Percentiles rank a stretch among this genome's conserved stretches.
Evolutionary conservation across 2,797 vertebrate genomes (phyloP).

Genomic region (Acanthurus leucopareius): DNA sequence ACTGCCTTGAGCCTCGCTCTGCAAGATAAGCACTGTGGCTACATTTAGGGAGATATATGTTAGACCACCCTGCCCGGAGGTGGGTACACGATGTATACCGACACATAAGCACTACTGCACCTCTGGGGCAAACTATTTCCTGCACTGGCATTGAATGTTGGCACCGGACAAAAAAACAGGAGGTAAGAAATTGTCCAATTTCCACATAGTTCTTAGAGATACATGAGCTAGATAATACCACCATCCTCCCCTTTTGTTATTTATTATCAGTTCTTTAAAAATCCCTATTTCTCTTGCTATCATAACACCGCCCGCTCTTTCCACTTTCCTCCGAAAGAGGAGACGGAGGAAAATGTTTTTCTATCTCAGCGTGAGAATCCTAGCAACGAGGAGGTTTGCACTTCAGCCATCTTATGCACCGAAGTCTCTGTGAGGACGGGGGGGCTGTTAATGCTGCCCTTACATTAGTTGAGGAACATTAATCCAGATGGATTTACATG

Average conservation of each 20-base stretch:
- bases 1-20: neutral
- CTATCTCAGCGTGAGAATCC: constrained; percentile 46
- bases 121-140: neutral
- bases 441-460: constrained; percentile 64
- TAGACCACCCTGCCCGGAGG: neutral
- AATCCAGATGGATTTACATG: constrained; percentile 76
- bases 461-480: constrained; percentile 78
- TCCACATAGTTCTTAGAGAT: neutral
- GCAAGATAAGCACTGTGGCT: neutral
- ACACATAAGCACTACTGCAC: neutral
- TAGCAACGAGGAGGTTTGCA: constrained; percentile 60
- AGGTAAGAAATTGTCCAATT: constrained; percentile 1
- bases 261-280: constrained; percentile 28
- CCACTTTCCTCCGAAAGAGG: constrained; percentile 46
- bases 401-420: constrained; percentile 35
- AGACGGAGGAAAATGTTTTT: constrained; percentile 43
- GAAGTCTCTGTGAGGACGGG: constrained; percentile 42
- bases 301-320: constrained; percentile 15
- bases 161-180: neutral
- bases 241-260: constrained; percentile 17
- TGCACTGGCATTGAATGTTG: neutral
- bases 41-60: neutral
- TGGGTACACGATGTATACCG: neutral
- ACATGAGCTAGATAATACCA: constrained; percentile 12
- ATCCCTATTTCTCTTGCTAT: constrained; percentile 10